phyloP scores from a whole-genome alignment of 2,888 invertebrate species.

The Drosophila cognata region DNA sequence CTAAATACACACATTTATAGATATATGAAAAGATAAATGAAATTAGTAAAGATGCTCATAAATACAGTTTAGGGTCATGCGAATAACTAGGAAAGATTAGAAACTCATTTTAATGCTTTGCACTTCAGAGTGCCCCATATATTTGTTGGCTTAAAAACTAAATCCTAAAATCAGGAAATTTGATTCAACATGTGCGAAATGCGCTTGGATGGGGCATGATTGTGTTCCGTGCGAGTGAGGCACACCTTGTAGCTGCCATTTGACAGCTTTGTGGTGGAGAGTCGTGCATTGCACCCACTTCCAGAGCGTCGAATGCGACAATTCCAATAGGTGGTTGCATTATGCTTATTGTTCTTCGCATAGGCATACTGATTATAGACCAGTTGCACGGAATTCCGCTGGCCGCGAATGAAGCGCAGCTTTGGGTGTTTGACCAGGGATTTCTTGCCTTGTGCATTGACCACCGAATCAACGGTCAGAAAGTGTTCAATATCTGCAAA shows the following conservation, averaged over 20 bases:
- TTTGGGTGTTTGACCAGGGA: neutral
- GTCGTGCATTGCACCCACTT: slow-evolving; percentile 78
- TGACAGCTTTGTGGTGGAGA: slow-evolving; percentile 76
- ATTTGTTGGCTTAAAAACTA: slow-evolving; percentile 43
- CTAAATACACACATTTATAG: slow-evolving; percentile 53
- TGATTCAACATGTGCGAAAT: slow-evolving; percentile 69
- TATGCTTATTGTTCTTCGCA: slow-evolving; percentile 82
- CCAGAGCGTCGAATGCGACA: slow-evolving; percentile 82
- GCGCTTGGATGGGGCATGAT: slow-evolving; percentile 81
- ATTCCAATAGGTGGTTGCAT: slow-evolving; percentile 83
- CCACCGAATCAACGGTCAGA: slow-evolving; percentile 26
- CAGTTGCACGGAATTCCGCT: slow-evolving; percentile 82
- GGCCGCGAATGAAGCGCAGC: slow-evolving; percentile 82
- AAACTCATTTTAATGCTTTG: slow-evolving; percentile 37
- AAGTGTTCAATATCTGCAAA: slow-evolving; percentile 15
- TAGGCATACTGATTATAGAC: slow-evolving; percentile 82
- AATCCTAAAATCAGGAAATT: slow-evolving; percentile 35
- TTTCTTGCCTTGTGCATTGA: slow-evolving; percentile 25
- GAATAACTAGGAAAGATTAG: slow-evolving; percentile 18
- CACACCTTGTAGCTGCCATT: slow-evolving; percentile 81
- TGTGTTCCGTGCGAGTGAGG: slow-evolving; percentile 82
- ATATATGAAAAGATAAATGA: slow-evolving; percentile 15
- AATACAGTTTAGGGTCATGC: neutral
- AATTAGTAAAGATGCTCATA: slow-evolving; percentile 42
- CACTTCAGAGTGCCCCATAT: slow-evolving; percentile 33